These are phyloP conservation scores for Cephalophus harveyi DNA, from an alignment of 2,113 vertebrate genomes.

Conservation along the genomic window DNA sequence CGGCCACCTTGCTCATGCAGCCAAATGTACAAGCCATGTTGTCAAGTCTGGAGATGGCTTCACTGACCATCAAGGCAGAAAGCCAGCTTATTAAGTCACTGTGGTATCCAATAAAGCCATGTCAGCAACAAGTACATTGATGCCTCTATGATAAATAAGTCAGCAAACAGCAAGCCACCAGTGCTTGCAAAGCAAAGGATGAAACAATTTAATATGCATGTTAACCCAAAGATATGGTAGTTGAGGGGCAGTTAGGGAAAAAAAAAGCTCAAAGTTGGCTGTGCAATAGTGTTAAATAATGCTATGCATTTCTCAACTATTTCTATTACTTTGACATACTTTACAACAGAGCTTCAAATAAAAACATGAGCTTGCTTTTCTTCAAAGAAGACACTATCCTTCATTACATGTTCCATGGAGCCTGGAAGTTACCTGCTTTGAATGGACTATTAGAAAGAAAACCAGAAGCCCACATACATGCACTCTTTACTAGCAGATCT, in stretches of 20 bases:
- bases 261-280: slow-evolving; percentile 63
- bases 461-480: slow-evolving; percentile 64
- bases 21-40: slow-evolving; percentile 8
- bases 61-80: slow-evolving; percentile 38
- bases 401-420: slow-evolving; percentile 73
- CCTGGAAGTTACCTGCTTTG: slow-evolving; percentile 70
- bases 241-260: slow-evolving; percentile 77
- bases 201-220: slow-evolving; percentile 84
- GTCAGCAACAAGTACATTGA: slow-evolving; percentile 86
- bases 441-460: slow-evolving; percentile 67
- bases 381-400: slow-evolving; percentile 76
- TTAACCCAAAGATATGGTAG: slow-evolving; percentile 73
- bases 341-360: slow-evolving; percentile 74
- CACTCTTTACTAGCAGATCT: slow-evolving; percentile 71
- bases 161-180: slow-evolving; percentile 84
- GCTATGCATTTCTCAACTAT: slow-evolving; percentile 63
- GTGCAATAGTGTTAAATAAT: slow-evolving; percentile 67
- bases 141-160: slow-evolving; percentile 81
- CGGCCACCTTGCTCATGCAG: slow-evolving; percentile 4
- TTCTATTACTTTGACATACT: slow-evolving; percentile 71
- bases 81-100: slow-evolving; percentile 60
- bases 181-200: slow-evolving; percentile 85
- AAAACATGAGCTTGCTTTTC: slow-evolving; percentile 69
- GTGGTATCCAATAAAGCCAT: slow-evolving; percentile 72
- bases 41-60: slow-evolving; percentile 47